These are phyloP conservation scores for Aldrovandia affinis DNA, from an alignment of 2,797 vertebrate genomes.

Conservation along the genomic window DNA sequence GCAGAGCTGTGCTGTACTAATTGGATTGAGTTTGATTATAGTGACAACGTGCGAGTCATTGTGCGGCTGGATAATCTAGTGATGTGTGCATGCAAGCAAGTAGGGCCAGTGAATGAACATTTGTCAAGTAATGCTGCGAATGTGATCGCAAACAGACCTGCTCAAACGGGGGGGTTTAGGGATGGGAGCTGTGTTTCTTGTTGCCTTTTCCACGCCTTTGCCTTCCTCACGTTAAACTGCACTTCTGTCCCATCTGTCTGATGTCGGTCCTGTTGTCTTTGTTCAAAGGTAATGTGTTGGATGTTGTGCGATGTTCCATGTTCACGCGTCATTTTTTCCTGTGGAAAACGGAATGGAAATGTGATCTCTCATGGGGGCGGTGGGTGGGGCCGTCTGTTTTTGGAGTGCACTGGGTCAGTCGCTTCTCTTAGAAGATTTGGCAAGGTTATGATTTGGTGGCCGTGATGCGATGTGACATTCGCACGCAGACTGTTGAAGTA, in stretches of 20 bases:
- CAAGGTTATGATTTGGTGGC: not conserved
- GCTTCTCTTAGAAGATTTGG: not conserved
- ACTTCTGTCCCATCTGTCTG: not conserved
- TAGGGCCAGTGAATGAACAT: not conserved
- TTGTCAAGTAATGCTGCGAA: not conserved
- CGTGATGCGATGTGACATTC: not conserved
- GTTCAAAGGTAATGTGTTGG: not conserved
- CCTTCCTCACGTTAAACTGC: not conserved
- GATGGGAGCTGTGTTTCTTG: not conserved
- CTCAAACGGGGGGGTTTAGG: not conserved
- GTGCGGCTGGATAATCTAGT: not conserved
- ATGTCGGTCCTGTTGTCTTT: not conserved
- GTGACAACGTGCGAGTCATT: not conserved
- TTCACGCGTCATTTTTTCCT: not conserved
- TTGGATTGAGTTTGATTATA: conserved; percentile 14
- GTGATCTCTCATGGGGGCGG: not conserved
- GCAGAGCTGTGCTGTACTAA: not conserved
- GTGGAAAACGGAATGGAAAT: not conserved
- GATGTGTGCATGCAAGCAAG: not conserved
- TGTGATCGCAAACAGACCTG: not conserved
- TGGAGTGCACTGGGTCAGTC: not conserved
- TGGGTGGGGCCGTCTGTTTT: not conserved
- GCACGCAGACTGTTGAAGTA: not conserved
- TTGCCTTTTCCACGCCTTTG: not conserved
- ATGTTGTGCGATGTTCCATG: not conserved